Evolutionary conservation across 2,888 invertebrate species (phyloP).

Genomic region (Mythimna vitellina): DNA sequence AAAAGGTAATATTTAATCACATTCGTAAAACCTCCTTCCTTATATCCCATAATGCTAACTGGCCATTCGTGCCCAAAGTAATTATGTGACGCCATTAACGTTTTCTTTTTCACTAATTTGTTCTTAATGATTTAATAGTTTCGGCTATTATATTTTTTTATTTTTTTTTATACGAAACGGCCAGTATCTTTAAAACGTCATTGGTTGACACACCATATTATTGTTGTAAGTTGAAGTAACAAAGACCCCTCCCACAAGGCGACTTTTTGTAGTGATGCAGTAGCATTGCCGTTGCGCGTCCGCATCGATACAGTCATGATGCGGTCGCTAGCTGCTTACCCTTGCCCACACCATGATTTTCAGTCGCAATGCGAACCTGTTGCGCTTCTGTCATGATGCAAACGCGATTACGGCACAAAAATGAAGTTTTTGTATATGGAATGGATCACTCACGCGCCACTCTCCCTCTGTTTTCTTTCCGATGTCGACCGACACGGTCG

Average conservation of each 20-base stretch:
- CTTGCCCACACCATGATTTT: too few relatives aligned
- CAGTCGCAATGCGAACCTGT: too few relatives aligned
- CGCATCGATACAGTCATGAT: too few relatives aligned
- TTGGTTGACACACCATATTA: neutral
- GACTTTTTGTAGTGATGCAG: too few relatives aligned
- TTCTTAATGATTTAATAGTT: constrained; percentile 23
- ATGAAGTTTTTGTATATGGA: too few relatives aligned
- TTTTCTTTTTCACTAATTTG: constrained; percentile 33
- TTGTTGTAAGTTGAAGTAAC: constrained; percentile 4
- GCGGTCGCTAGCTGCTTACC: too few relatives aligned
- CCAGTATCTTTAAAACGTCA: constrained; percentile 9
- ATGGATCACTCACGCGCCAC: too few relatives aligned
- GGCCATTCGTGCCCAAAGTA: constrained; percentile 31
- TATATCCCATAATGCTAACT: constrained; percentile 11
- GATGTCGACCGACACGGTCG: too few relatives aligned
- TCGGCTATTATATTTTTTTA: constrained; percentile 13
- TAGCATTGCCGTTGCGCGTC: too few relatives aligned
- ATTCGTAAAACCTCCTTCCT: constrained; percentile 21
- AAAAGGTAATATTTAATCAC: neutral
- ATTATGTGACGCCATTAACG: constrained; percentile 28
- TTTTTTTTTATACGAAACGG: constrained; percentile 8
- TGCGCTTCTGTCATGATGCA: too few relatives aligned
- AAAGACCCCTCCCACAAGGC: neutral
- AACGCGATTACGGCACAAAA: too few relatives aligned
- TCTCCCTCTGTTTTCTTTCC: too few relatives aligned